Evolutionary conservation across 2,113 vertebrate genomes (phyloP).

Genomic region (Paedocypris sp.): DNA sequence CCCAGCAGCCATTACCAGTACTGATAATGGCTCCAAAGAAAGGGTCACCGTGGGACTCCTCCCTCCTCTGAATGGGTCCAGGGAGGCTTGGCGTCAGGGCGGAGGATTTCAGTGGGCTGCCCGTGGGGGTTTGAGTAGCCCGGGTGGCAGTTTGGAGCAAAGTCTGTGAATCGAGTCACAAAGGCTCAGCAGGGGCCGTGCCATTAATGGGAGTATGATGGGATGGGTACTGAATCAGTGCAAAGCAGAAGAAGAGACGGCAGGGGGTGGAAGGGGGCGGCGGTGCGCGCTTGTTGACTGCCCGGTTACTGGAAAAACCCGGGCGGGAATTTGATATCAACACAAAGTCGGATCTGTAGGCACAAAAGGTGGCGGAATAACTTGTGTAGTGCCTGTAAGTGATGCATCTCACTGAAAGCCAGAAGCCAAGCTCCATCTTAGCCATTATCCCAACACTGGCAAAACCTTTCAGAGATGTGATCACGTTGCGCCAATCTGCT

Average conservation of each 20-base stretch:
- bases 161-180: constrained; percentile 34
- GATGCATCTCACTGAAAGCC: constrained; percentile 58
- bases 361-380: constrained; percentile 3
- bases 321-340: background rate
- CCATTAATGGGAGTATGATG: constrained; percentile 37
- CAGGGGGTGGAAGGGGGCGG: background rate
- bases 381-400: too few species aligned
- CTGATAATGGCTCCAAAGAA: constrained; percentile 30
- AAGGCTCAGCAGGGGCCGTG: constrained; percentile 40
- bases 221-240: constrained; percentile 23
- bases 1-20: constrained; percentile 33
- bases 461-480: too few species aligned
- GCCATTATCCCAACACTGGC: constrained; percentile 69
- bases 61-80: constrained; percentile 15
- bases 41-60: constrained; percentile 23
- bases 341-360: background rate
- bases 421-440: constrained; percentile 65
- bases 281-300: background rate
- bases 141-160: constrained; percentile 23
- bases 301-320: constrained; percentile 19
- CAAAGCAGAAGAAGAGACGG: constrained; percentile 6
- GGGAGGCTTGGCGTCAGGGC: constrained; percentile 23
- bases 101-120: constrained; percentile 29
- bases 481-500: too few species aligned
- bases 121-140: constrained; percentile 8